Evolutionary conservation across 2,888 invertebrate genomes (phyloP), one percentile per base, ranked within the genome.

Genomic region (Tetropium fuscum): DNA sequence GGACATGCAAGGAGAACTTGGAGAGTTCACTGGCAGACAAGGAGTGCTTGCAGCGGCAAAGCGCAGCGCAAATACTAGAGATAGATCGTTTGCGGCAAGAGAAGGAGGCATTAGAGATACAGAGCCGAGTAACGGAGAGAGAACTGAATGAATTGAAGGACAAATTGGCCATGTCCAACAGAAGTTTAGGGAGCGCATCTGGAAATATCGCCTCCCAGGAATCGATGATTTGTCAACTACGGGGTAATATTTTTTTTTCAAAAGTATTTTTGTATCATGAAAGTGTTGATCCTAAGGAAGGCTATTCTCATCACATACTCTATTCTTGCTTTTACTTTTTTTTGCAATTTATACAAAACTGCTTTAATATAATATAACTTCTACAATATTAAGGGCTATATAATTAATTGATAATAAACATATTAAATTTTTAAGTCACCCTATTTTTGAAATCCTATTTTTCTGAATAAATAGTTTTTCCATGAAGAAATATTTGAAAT

Each of bases 71-170:
- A 68, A 83, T 90, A 34, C 79, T 91, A 38, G 93, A 93, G 70
- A 81, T 90, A 16, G 90, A 91, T 63, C 86, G 91, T 53, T 82
- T 90, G 20, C 87, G 90, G 64, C 92, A 92, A 81, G 93, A 93
- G 69, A 90, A 92, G 68, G 93, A 94, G 70, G 85, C 90, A 8
- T 82, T 91, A 36, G 85, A 90, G 61, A 89, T 91, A 73, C 89
- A 90, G 66, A 88, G 89, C 72, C 51, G 92, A 58, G 87, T 91
- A 0, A 81, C 88, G 0, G 93, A 94, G 73, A 84, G 92, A 48
- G 93, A 94, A 74, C 78, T 92, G 59, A 87, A 86, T 56, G 90
- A 91, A 67, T 78, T 81, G 58, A 85, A 88, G 71, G 90, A 91
- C 55, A 90, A 91, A 71, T 77, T 90, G 48, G 83, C 87, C 3